Conservation (phyloP, 2,113 vertebrate species). For the Motacilla tschutschensis region DNA sequence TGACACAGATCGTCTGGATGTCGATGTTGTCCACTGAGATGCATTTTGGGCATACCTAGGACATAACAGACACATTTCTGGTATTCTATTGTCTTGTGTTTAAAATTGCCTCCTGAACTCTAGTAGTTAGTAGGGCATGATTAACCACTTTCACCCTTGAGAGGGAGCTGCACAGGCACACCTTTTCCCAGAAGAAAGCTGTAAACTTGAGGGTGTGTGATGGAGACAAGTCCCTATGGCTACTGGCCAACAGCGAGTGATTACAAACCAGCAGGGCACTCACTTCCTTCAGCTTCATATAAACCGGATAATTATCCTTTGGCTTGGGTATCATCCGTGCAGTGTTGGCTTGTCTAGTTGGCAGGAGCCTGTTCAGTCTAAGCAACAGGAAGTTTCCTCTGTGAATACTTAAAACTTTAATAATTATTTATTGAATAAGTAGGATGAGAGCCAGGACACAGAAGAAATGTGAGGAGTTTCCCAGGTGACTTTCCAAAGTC, state of each 20-base stretch:
- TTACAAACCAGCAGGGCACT: background rate
- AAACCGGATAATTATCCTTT: background rate
- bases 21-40: accelerated
- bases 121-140: background rate
- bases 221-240: background rate
- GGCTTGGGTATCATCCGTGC: background rate
- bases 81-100: background rate
- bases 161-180: background rate
- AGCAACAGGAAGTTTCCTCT: constrained; percentile 31
- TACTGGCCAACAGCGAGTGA: background rate
- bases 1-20: background rate
- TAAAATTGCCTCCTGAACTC: background rate
- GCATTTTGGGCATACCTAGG: background rate
- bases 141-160: background rate
- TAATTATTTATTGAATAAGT: constrained; percentile 25
- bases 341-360: background rate
- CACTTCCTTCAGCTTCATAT: background rate
- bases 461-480: background rate
- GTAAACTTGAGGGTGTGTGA: background rate
- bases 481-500: constrained; percentile 5
- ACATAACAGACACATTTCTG: background rate
- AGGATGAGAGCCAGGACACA: background rate
- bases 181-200: constrained; percentile 6
- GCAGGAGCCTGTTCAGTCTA: background rate
- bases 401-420: background rate